Conservation (phyloP, 1,140 invertebrate species). For the Drosophila lowei region DNA sequence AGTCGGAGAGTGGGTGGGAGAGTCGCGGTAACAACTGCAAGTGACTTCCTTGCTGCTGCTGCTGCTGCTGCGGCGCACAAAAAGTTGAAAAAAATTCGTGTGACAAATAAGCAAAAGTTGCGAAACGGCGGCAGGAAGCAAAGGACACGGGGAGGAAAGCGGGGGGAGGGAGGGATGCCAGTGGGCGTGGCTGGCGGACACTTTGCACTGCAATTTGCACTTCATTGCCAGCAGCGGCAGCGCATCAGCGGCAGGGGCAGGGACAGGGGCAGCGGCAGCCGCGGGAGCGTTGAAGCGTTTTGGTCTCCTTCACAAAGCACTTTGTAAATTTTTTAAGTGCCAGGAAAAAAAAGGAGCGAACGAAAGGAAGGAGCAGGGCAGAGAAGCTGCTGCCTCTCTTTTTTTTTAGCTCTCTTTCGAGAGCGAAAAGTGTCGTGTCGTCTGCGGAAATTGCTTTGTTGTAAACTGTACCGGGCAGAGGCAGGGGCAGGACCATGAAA, state of each 20-base stretch:
- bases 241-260: no score
- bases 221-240: constrained; percentile 65
- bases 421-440: constrained; percentile 41
- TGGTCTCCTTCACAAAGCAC: constrained; percentile 72
- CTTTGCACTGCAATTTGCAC: constrained; percentile 78
- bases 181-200: constrained; percentile 47
- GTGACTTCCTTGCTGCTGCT: constrained; percentile 54
- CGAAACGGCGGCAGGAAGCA: constrained; percentile 15
- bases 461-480: constrained; percentile 32
- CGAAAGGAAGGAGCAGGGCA: neutral
- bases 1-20: neutral
- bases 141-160: neutral
- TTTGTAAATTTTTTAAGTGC: constrained; percentile 80
- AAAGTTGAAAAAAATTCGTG: constrained; percentile 52
- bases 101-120: constrained; percentile 80
- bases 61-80: constrained; percentile 26
- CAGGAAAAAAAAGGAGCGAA: constrained; percentile 53
- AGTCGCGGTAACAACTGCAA: constrained; percentile 57
- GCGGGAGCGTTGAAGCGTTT: constrained; percentile 56
- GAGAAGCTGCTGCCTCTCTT: constrained; percentile 5
- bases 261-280: constrained; percentile 14
- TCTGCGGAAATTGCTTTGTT: constrained; percentile 63
- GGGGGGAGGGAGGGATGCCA: neutral
- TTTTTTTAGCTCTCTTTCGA: constrained; percentile 11
- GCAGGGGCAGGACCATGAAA: constrained; percentile 39